Base-by-base conservation (phyloP, 2,113 vertebrate genomes). In the Xiphias gladius region DNA sequence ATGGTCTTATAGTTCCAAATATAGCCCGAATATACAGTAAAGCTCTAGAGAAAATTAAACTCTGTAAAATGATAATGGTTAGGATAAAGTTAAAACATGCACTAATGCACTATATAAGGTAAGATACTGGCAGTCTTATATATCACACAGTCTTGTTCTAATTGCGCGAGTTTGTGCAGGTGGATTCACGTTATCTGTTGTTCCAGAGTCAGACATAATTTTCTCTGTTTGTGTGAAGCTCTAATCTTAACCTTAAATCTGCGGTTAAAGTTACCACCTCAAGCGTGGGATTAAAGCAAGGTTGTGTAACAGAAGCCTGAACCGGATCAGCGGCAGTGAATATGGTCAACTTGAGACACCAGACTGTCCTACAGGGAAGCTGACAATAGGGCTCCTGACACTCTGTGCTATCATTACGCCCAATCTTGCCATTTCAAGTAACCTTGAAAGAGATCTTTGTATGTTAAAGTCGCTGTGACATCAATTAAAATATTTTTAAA, bases 241-340 rank as follows among this genome's bases (percentile, higher is more conserved):
- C 26, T 80, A 86, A 90, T 86, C 85, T n/a, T 79, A 73, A 88
- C 39, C 9, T 14, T 16, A 66, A 35, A 86, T 80, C 84, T 80
- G 80, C 63, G 22, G 16, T 63, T 84, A 67, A 70, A 82, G 17
- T 73, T 46, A 81, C 19, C n/a, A 72, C 52, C 50, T 73, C 37
- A 22, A 66, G 69, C 4, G 20, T 10, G 46, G 37, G 86, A 88
- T 88, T 89, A 82, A 69, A 10, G 19, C 1, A 35, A 35, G 64
- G 52, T 90, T 92, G 48, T 76, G 35, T 83, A 92, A 92, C 82
- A 54, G 75, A 30, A 16, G 62, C 28, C 63, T 75, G 30, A 43
- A n/a, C 73, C 12, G 68, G 54, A 73, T 79, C 79, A 81, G 71
- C 32, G 59, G 48, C 48, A 66, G 65, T 26, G n/a, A 58, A 64